These are phyloP conservation scores for Stylophora pistillata DNA, from an alignment of 64 coral and sea anemone species.

Conservation along the genomic window DNA sequence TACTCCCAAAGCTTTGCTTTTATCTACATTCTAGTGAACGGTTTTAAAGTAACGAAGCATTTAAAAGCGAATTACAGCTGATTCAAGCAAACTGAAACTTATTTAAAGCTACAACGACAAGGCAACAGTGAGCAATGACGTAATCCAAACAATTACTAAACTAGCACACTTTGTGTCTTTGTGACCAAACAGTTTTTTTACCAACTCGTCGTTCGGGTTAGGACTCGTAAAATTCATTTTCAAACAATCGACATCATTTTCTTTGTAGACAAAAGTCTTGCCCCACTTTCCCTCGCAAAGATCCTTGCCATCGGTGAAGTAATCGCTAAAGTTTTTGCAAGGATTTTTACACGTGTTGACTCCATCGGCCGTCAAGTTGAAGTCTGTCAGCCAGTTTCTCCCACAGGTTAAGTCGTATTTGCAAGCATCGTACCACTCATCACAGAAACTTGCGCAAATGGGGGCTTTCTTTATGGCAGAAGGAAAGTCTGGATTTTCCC, in stretches of 20 bases:
- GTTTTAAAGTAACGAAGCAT: no score
- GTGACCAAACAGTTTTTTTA: not conserved
- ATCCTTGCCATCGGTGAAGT: slow-evolving; percentile 7
- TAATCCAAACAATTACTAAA: no score
- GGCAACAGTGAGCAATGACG: no score
- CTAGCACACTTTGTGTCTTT: no score
- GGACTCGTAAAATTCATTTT: slow-evolving; percentile 37
- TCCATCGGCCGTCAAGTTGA: not conserved
- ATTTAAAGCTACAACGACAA: no score
- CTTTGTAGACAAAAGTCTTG: slow-evolving; percentile 29
- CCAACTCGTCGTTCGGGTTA: slow-evolving; percentile 47
- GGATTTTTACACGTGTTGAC: slow-evolving; percentile 23
- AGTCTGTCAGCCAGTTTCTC: slow-evolving; percentile 14
- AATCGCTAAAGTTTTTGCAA: slow-evolving; percentile 12
- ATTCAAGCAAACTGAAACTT: no score
- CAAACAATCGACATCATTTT: slow-evolving; percentile 27
- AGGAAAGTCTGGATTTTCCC: not conserved
- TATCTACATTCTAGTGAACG: no score
- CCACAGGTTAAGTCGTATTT: slow-evolving; percentile 66
- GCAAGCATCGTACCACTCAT: slow-evolving; percentile 71
- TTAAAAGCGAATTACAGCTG: no score
- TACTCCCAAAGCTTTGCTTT: no score
- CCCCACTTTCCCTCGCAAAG: slow-evolving; percentile 51
- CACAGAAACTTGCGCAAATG: slow-evolving; percentile 49
- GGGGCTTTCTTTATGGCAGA: not conserved